phyloP scores from a whole-genome alignment of 2,113 vertebrate genomes.

The Lamprologus lemairii region DNA sequence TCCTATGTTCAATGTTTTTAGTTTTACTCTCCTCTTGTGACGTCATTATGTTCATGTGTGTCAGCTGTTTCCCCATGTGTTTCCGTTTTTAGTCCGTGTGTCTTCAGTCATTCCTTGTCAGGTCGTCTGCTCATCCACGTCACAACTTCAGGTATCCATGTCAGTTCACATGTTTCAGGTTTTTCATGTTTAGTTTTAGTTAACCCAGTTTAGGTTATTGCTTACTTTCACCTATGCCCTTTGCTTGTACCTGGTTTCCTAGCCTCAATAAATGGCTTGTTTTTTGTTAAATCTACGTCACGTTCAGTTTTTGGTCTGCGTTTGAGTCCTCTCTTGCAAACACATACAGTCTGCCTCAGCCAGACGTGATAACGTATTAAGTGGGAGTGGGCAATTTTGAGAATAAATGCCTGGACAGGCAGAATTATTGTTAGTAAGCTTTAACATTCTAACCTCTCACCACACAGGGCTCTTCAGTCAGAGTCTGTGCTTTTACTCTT shows the following conservation, averaged over 20 bases:
- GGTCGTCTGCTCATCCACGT: too few relatives aligned
- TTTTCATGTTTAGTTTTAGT: not conserved
- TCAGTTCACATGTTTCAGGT: not conserved
- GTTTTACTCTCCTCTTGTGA: too few relatives aligned
- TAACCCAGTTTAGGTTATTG: not conserved
- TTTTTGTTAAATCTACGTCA: not conserved
- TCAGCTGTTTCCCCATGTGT: not conserved
- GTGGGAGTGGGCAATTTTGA: not conserved
- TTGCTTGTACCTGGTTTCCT: not conserved
- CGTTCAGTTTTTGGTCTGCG: not conserved
- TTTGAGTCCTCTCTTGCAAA: not conserved
- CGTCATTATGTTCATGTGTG: accelerated
- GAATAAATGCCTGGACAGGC: not conserved
- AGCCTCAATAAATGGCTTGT: not conserved
- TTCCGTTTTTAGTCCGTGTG: not conserved
- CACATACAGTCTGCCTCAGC: not conserved
- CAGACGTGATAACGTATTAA: not conserved
- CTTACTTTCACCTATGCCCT: not conserved
- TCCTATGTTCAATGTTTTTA: not conserved
- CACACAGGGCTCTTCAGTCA: not conserved
- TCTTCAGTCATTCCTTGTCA: too few relatives aligned
- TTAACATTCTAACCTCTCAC: not conserved
- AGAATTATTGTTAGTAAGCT: not conserved
- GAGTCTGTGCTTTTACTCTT: not conserved
- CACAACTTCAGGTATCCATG: too few relatives aligned